Evolutionary conservation across 2,113 vertebrate genomes (phyloP).

Genomic region (Pachycephala philippinensis): DNA sequence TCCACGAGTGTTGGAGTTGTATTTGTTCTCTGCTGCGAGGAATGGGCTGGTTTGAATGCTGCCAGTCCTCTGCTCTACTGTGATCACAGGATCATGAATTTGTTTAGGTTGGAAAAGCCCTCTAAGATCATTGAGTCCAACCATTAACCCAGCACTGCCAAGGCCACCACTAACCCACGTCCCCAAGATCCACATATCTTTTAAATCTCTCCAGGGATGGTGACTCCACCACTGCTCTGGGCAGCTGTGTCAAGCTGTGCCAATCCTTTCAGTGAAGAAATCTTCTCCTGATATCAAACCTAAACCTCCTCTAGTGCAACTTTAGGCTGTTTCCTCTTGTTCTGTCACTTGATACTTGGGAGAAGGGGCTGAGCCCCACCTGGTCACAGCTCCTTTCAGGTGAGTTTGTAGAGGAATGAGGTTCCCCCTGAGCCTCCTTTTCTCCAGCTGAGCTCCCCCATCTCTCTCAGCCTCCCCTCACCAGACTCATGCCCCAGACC

Average conservation of each 20-base stretch:
- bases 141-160: background rate
- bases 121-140: background rate
- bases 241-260: background rate
- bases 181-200: background rate
- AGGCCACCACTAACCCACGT: background rate
- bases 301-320: background rate
- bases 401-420: background rate
- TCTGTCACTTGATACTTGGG: background rate
- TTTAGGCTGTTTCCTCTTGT: background rate
- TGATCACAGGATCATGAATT: background rate
- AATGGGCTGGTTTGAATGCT: background rate
- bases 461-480: background rate
- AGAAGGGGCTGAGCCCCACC: background rate
- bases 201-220: too few species aligned
- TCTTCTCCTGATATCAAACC: background rate
- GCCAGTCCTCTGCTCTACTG: background rate
- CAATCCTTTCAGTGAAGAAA: background rate
- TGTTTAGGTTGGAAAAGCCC: background rate
- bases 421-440: background rate
- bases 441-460: background rate
- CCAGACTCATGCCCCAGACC: background rate
- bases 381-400: background rate
- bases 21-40: background rate
- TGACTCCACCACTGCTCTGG: background rate
- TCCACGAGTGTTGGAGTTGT: background rate